phyloP scores from a whole-genome alignment of 2,797 vertebrate genomes.

The Pogonophryne albipinna region DNA sequence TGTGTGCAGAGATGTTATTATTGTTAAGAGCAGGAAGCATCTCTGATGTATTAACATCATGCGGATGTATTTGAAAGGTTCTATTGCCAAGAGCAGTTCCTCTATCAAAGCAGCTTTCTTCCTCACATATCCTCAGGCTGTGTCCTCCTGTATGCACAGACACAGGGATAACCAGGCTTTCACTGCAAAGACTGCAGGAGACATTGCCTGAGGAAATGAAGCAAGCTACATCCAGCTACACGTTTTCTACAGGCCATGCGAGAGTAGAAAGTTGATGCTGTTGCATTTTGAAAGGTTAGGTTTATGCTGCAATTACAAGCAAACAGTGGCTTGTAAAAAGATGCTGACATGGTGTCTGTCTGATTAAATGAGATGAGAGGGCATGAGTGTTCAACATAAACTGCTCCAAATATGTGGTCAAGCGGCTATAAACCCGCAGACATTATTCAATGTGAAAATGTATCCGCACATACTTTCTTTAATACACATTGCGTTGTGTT shows the following conservation, averaged over 20 bases:
- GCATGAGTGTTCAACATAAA: not conserved
- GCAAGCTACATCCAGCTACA: not conserved
- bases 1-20: not conserved
- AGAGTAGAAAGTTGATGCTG: not conserved
- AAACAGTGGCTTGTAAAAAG: not conserved
- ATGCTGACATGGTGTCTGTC: not conserved
- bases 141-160: conserved; percentile 21
- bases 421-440: not conserved
- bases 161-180: conserved; percentile 26
- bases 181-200: conserved; percentile 9
- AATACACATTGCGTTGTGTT: too few species aligned
- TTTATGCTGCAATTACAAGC: not conserved
- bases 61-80: conserved; percentile 7
- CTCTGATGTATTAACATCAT: conserved; percentile 22
- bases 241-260: not conserved
- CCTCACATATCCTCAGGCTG: conserved; percentile 20
- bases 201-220: conserved; percentile 24
- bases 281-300: not conserved
- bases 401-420: not conserved
- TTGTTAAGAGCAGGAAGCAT: not conserved
- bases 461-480: not conserved
- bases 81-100: conserved; percentile 26
- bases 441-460: not conserved
- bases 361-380: not conserved
- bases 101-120: conserved; percentile 5